Conservation (phyloP, 2,888 invertebrate genomes). For the Lepidochitona cinerea region DNA sequence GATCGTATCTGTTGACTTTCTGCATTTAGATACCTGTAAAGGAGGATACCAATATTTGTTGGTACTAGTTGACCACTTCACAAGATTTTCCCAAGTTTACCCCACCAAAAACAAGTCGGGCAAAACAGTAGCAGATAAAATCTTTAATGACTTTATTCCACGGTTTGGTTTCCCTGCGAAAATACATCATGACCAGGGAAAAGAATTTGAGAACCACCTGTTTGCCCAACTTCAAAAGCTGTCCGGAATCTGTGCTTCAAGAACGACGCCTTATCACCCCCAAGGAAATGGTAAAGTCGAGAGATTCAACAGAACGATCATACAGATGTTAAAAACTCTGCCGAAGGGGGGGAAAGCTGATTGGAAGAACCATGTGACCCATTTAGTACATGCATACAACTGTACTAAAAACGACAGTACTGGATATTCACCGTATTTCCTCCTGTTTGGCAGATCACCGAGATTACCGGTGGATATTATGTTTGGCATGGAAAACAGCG, state of each 20-base stretch:
- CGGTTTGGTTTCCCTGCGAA: slow-evolving; percentile 12
- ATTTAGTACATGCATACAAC: slow-evolving; percentile 1
- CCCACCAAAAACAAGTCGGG: slow-evolving; percentile 17
- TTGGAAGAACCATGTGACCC: slow-evolving; percentile 12
- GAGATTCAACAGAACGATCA: slow-evolving; percentile 10
- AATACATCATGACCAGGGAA: slow-evolving; percentile 13
- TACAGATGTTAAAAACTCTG: slow-evolving; percentile 10
- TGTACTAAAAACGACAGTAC: neutral
- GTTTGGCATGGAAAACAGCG: neutral
- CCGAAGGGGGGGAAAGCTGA: neutral
- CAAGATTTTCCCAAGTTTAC: slow-evolving; percentile 15
- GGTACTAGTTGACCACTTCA: slow-evolving; percentile 17
- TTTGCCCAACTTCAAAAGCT: slow-evolving; percentile 7
- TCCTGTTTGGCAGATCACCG: slow-evolving; percentile 14
- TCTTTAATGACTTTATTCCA: slow-evolving; percentile 17
- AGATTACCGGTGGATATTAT: slow-evolving; percentile 7
- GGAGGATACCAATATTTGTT: slow-evolving; percentile 17
- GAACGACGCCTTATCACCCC: slow-evolving; percentile 12
- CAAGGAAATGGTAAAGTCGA: slow-evolving; percentile 14
- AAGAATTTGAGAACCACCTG: slow-evolving; percentile 14
- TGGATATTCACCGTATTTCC: slow-evolving; percentile 6
- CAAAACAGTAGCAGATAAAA: slow-evolving; percentile 12
- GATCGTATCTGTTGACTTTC: neutral
- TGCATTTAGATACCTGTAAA: neutral
- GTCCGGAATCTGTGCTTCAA: neutral